Evolutionary conservation across 2,888 invertebrate species (phyloP).

Genomic region (Lycia hirtaria): DNA sequence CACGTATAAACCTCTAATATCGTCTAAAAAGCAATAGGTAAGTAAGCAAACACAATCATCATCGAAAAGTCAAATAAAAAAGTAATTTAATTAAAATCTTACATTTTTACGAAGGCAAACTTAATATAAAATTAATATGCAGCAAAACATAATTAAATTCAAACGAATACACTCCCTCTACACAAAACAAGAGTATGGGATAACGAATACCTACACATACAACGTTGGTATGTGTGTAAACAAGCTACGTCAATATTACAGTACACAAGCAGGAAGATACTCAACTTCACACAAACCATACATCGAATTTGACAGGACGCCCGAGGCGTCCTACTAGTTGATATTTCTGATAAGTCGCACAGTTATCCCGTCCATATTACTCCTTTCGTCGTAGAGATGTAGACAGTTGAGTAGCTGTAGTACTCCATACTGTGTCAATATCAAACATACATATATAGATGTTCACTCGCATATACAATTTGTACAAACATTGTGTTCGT

Average conservation of each 20-base stretch:
- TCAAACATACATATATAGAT: slow-evolving; percentile 33
- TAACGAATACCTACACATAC: slow-evolving; percentile 54
- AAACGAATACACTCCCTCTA: slow-evolving; percentile 59
- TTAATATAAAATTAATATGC: slow-evolving; percentile 43
- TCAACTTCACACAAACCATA: slow-evolving; percentile 20
- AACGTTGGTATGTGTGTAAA: slow-evolving; percentile 57
- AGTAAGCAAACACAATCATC: background rate
- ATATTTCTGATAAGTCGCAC: background rate
- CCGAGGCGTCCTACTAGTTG: background rate
- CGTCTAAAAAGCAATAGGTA: background rate
- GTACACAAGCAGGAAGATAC: slow-evolving; percentile 21
- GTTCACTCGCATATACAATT: slow-evolving; percentile 53
- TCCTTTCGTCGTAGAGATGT: background rate
- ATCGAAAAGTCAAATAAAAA: slow-evolving; percentile 4
- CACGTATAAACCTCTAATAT: background rate
- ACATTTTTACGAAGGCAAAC: slow-evolving; percentile 33
- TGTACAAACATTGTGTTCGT: slow-evolving; percentile 63
- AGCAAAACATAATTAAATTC: slow-evolving; percentile 51
- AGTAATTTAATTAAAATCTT: slow-evolving; percentile 22
- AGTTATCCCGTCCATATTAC: slow-evolving; percentile 1
- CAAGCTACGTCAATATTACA: slow-evolving; percentile 68
- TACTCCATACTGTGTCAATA: slow-evolving; percentile 21
- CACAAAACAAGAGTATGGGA: slow-evolving; percentile 60
- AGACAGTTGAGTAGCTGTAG: slow-evolving; percentile 19
- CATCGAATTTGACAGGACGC: background rate